Percentiles rank a stretch among this genome's conserved stretches.
Conservation (phyloP, 2,113 vertebrate genomes). For the Chrysochloris asiatica region DNA sequence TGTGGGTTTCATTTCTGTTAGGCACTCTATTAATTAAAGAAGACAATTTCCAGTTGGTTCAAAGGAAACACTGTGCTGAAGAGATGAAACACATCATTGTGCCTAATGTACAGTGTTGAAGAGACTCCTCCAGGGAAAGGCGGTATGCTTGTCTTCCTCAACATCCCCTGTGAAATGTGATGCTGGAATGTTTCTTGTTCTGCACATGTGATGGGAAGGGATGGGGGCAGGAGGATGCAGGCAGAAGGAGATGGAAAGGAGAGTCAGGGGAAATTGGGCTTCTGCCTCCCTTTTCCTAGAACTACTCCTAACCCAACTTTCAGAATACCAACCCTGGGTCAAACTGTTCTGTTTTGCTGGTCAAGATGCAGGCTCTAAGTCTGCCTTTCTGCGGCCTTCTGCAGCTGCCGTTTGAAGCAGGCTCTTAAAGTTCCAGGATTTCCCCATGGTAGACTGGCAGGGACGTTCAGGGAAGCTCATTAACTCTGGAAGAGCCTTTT, state of each 20-base stretch:
- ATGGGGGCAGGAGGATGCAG: too few species aligned
- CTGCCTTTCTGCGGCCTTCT: neutral
- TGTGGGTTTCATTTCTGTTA: neutral
- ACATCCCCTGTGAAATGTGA: slow-evolving; percentile 3
- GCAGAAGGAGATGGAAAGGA: neutral
- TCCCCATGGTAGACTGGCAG: neutral
- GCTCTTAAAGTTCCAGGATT: neutral
- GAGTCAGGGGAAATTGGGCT: neutral
- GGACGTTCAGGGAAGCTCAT: slow-evolving; percentile 5
- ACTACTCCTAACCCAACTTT: neutral
- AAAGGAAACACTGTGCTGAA: slow-evolving; percentile 8
- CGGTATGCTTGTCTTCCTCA: neutral
- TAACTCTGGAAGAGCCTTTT: neutral
- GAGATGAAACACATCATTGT: slow-evolving; percentile 35
- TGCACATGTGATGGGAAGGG: neutral
- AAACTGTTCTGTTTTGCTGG: neutral
- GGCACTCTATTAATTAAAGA: neutral
- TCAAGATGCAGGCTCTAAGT: neutral
- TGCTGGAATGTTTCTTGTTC: neutral
- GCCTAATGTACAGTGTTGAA: neutral
- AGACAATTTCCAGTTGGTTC: neutral
- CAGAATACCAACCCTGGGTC: neutral
- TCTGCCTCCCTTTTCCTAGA: neutral
- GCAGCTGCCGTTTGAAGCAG: neutral
- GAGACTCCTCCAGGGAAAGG: neutral